Evolutionary conservation across 2,797 vertebrate genomes (phyloP), one percentile per base, ranked within the genome.

Genomic region (Dermochelys coriacea): DNA sequence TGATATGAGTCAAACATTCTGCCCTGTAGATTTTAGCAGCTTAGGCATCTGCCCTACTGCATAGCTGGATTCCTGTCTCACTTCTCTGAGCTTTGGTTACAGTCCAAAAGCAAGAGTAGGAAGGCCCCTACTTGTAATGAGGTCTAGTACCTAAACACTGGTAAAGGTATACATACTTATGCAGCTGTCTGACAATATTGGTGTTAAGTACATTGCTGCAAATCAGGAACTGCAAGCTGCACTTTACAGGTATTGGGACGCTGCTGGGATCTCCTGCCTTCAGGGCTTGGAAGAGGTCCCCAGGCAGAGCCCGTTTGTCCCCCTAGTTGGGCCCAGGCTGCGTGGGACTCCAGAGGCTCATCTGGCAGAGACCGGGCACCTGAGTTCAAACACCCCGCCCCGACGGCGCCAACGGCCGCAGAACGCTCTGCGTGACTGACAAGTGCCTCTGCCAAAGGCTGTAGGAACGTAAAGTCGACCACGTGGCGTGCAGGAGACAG

Each of bases 391-490:
- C 18, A 29, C 49, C 37, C 57, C 75, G 50, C 6, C 7, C 0
- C 6, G 2, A 52, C 4, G 0, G 8, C 0, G 0, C 0, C 2
- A 0, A 92, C 89, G 93, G 93, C 82, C 3, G 4, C 0, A 18
- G 37, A 1, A 12, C 49, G 16, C 2, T 0, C 5, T 0, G 0
- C 1, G 0, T 92, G 92, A 97, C 31, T 7, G 96, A 29, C 87
- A 61, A 0, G 2, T 2, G 0, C 1, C 1, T 1, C 2, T n/a
- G 0, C 97, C 95, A 97, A 94, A 89, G 34, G 85, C 4, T 5
- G 0, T 1, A 0, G 6, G 29, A 2, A 57, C 71, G 75, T 52
- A 1, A 1, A 86, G 85, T 78, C 94, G 47, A 88, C 92, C 89
- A 92, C 89, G 93, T 84, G 95, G 95, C 91, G 78, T 59, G 71